Conservation (phyloP, 2,888 invertebrate genomes). For the Chaetogeoica ovagalla region DNA sequence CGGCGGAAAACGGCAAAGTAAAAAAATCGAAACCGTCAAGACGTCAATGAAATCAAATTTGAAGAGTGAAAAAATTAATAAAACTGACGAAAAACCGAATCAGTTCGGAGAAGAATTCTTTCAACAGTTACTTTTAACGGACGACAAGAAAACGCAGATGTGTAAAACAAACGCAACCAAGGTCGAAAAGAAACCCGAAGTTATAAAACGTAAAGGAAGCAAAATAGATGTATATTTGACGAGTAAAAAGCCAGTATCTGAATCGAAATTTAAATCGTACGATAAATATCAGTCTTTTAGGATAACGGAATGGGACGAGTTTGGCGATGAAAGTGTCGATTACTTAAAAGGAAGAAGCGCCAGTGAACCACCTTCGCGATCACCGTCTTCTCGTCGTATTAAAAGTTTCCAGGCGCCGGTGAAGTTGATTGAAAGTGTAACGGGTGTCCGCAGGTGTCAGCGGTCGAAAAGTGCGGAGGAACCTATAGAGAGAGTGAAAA, state of each 20-base stretch:
- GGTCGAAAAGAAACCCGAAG: conserved; percentile 61
- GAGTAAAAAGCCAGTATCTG: conserved; percentile 71
- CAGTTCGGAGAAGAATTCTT: conserved; percentile 53
- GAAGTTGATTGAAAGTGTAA: conserved; percentile 60
- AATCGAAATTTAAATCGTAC: conserved; percentile 72
- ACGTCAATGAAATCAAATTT: conserved; percentile 21
- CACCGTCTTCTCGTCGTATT: conserved; percentile 70
- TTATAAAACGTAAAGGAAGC: conserved; percentile 60
- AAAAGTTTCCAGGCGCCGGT: conserved; percentile 62
- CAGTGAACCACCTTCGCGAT: conserved; percentile 68
- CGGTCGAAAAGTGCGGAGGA: conserved; percentile 61
- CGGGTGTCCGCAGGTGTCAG: conserved; percentile 60
- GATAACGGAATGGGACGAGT: conserved; percentile 56
- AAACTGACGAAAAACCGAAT: conserved; percentile 30
- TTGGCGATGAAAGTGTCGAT: conserved; percentile 44
- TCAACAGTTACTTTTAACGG: conserved; percentile 38
- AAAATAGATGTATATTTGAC: conserved; percentile 68
- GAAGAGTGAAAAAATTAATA: conserved; percentile 10
- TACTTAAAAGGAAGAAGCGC: conserved; percentile 64
- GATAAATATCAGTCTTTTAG: conserved; percentile 63
- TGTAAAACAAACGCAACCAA: conserved; percentile 11
- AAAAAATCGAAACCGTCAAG: conserved; percentile 42
- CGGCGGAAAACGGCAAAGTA: conserved; percentile 25
- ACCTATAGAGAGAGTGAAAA: conserved; percentile 55
- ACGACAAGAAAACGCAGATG: conserved; percentile 2